phyloP scores from a whole-genome alignment of 2,888 invertebrate species.

The Cylindroiulus punctatus region DNA sequence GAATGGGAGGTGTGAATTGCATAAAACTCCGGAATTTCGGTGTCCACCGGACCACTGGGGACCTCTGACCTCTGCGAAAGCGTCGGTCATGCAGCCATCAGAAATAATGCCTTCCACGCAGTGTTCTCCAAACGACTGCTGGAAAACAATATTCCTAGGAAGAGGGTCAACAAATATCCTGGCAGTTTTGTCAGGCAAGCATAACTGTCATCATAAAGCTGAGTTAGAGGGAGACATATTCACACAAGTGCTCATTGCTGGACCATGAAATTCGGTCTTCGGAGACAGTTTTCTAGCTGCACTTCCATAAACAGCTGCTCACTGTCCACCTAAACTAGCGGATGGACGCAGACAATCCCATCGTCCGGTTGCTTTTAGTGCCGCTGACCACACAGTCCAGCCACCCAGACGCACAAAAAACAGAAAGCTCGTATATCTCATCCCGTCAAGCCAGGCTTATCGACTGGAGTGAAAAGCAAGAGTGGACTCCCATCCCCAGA shows the following conservation, averaged over 20 bases:
- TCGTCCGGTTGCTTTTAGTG: slow-evolving; percentile 24
- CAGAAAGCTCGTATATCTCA: neutral
- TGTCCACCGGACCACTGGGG: neutral
- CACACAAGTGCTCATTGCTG: slow-evolving; percentile 49
- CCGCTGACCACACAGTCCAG: slow-evolving; percentile 4
- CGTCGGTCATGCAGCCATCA: slow-evolving; percentile 17
- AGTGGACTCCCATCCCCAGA: neutral
- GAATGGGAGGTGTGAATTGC: neutral
- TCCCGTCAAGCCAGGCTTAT: neutral
- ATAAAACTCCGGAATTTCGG: neutral
- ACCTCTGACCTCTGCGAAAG: slow-evolving; percentile 30
- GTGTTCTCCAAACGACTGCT: neutral
- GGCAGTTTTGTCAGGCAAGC: slow-evolving; percentile 43
- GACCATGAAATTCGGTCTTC: slow-evolving; percentile 31
- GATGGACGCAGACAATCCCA: slow-evolving; percentile 19
- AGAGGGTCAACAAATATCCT: slow-evolving; percentile 47
- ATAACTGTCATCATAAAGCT: slow-evolving; percentile 52
- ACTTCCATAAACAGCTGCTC: slow-evolving; percentile 44
- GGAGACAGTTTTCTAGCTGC: slow-evolving; percentile 45
- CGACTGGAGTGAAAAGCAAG: neutral
- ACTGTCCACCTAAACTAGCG: slow-evolving; percentile 9
- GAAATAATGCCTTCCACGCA: slow-evolving; percentile 35
- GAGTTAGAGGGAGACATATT: slow-evolving; percentile 51
- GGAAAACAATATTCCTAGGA: slow-evolving; percentile 42
- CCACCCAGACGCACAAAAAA: slow-evolving; percentile 40